Evolutionary conservation across 1,140 invertebrate genomes (phyloP), one percentile per base, ranked within the genome.

Genomic region (Magallana ariakensis): DNA sequence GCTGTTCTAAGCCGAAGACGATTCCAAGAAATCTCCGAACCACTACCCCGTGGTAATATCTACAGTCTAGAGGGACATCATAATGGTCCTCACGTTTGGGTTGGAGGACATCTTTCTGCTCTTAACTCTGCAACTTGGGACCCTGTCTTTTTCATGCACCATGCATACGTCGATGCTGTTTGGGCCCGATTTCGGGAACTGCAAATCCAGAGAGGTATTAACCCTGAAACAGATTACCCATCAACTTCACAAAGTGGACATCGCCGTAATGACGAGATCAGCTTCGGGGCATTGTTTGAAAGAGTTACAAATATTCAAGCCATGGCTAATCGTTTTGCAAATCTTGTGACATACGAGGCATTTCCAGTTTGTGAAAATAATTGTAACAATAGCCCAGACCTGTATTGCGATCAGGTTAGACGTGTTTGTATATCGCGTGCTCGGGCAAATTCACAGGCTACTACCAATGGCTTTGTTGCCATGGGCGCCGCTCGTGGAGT

Each of bases 111-210:
- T 15, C 87, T 91, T 83, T 87, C 87, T 15, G 81, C 83, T 16
- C 57, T 89, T 1, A 85, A 86, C n/a, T 85, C 80, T 7, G 87
- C 87, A 60, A 81, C 90, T 16, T 86, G 87, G 33, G 91, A 91
- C 57, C 91, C 91, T 4, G 84, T 90, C 0, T 91, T 91, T 62
- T 91, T 86, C 83, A 16, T 87, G 13, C 94, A 94, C 85, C 94
- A 95, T 89, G 88, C 93, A 7, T 95, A 94, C 89, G 88, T 95
- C 22, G 94, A 95, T 80, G 91, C 90, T 80, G 80, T 95, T 80
- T 95, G 93, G 93, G 93, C 94, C 83, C 89, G 91, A 46, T 95
- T 95, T 84, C 85, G 94, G 33, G n/a, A 10, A 13, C 56, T 11
- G 26, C 82, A 84, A 19, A 26, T 15, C 10, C 1, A 11, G 11